Evolutionary conservation across 2,113 vertebrate genomes (phyloP).

Genomic region (Pholis gunnellus): DNA sequence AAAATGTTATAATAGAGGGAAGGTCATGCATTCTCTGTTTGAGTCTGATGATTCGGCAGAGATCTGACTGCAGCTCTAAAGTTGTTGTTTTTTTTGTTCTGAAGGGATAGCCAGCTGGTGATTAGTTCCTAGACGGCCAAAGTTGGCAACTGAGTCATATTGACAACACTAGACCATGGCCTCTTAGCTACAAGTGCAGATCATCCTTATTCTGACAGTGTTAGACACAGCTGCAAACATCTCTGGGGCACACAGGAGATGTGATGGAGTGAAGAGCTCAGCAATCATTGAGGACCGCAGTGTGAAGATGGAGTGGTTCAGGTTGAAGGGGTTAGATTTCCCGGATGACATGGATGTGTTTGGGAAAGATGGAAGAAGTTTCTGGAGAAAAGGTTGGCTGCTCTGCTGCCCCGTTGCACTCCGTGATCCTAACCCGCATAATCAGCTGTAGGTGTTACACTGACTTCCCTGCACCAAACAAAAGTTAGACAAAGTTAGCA

Average conservation of each 20-base stretch:
- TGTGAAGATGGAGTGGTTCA: neutral
- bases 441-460: neutral
- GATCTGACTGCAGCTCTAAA: neutral
- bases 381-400: neutral
- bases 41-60: neutral
- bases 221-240: neutral
- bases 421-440: neutral
- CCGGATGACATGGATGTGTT: neutral
- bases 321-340: conserved; percentile 1
- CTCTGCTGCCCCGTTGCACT: neutral
- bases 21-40: neutral
- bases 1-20: too few relatives aligned
- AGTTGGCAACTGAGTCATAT: neutral
- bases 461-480: neutral
- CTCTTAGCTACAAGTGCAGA: neutral
- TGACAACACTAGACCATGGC: neutral
- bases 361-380: neutral
- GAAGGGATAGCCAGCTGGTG: neutral
- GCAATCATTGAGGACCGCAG: conserved; percentile 6
- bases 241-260: neutral
- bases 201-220: neutral
- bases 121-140: neutral
- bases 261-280: conserved; percentile 4
- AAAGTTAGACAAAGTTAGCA: neutral
- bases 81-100: neutral